These are phyloP conservation scores for Empidonax traillii DNA, from an alignment of 2,113 vertebrate species.

Conservation along the genomic window DNA sequence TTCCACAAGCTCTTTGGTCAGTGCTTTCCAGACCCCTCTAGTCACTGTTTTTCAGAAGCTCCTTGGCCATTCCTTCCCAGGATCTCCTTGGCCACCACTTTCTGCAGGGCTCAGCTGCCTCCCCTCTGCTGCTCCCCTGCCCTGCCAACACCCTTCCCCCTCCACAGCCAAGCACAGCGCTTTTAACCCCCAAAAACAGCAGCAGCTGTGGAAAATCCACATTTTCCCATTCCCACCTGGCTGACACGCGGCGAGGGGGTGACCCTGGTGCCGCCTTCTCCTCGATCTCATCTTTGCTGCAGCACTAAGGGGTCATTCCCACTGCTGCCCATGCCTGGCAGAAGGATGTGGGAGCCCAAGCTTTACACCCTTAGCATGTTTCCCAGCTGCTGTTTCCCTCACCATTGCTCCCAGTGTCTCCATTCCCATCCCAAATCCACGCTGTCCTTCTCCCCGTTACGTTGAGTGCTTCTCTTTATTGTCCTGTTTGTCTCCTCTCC, in stretches of 20 bases:
- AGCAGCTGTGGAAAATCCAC: accelerated
- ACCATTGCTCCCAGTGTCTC: accelerated
- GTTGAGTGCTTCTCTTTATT: neutral
- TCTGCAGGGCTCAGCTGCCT: neutral
- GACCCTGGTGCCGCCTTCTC: neutral
- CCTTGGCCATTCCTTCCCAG: neutral
- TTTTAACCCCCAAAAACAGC: accelerated
- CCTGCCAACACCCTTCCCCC: neutral
- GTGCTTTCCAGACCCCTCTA: too few relatives aligned
- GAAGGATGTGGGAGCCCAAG: accelerated
- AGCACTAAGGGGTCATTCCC: accelerated
- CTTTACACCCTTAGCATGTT: accelerated
- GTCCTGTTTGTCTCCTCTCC: slow-evolving; percentile 28
- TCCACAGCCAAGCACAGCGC: neutral
- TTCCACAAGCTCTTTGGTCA: neutral
- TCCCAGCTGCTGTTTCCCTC: neutral
- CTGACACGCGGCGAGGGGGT: accelerated
- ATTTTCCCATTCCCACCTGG: accelerated
- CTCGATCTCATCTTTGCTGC: accelerated
- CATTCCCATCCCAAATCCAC: accelerated
- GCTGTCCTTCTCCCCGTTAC: neutral
- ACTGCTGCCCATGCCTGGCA: accelerated
- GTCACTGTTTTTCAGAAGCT: too few relatives aligned
- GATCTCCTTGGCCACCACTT: too few relatives aligned
- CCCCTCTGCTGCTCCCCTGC: neutral